Base-by-base conservation (phyloP, 2,888 invertebrate species). In the Anaspis maculata region DNA sequence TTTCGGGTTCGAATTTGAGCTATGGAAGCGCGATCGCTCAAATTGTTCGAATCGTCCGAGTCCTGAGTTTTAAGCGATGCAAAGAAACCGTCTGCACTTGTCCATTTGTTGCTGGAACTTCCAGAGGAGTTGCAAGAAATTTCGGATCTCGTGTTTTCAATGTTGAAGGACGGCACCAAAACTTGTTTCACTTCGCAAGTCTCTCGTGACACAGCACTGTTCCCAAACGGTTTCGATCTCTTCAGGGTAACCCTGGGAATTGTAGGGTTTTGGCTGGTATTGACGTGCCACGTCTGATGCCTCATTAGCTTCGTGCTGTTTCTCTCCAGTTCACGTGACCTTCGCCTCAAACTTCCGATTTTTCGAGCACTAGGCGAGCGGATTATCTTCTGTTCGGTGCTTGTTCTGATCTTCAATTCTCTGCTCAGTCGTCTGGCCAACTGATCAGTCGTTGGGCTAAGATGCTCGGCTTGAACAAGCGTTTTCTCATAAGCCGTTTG, bases 281-380 rank as follows among this genome's bases (percentile, higher is more conserved):
- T 33, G 5, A 72, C 69, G 51, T 79, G 77, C 78, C 80, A 80
- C 0, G 82, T 78, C 46, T 76, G 74, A 45, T 76, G 77, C 16
- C 80, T 67, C 12, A 70, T 68, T 14, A 77, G 61, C 60, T 71
- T 72, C 2, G 66, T 25, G 41, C 45, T 45, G 42, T 55, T 46
- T 41, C 62, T 48, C 23, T 57, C 54, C 11, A 53, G 48, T 39
- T 85, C 85, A 56, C 76, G 75, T 0, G 85, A 85, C 30, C 83
- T 68, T 27, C 85, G 70, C 52, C 84, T 67, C 45, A 86, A 73
- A 5, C 74, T 76, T 12, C 85, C 85, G 37, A 86, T 87, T 70
- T 84, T 86, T 30, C 86, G 70, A 2, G 84, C 85, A 57, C 85
- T 86, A 1, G 86, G 87, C 0, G 86, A 86, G 25, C 53, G 40